Conservation (phyloP, 2,797 vertebrate species). For the Sternotherus odoratus region DNA sequence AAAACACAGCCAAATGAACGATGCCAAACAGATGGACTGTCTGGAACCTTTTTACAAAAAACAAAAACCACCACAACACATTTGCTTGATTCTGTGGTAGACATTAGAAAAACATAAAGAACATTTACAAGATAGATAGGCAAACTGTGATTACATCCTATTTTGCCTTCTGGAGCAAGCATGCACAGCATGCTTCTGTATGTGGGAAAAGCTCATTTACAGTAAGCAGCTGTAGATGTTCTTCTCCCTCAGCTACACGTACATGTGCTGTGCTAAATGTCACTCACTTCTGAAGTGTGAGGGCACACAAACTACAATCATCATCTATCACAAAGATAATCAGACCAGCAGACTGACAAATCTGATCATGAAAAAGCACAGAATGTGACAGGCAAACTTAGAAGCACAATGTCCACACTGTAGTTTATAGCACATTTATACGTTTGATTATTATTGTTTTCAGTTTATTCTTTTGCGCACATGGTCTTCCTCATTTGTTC, state of each 20-base stretch:
- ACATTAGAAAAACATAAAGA: constrained; percentile 35
- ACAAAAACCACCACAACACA: background rate
- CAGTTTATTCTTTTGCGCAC: background rate
- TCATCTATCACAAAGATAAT: background rate
- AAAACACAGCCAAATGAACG: background rate
- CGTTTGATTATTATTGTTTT: background rate
- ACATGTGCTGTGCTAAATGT: background rate
- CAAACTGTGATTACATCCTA: background rate
- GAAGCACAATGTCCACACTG: background rate
- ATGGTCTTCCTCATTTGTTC: background rate
- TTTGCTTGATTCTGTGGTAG: background rate
- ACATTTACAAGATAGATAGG: constrained; percentile 6
- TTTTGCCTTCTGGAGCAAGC: background rate
- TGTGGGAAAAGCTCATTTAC: background rate
- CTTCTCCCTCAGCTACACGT: constrained; percentile 13
- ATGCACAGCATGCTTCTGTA: constrained; percentile 12
- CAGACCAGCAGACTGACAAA: background rate
- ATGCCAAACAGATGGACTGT: background rate
- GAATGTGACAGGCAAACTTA: background rate
- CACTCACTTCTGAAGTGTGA: background rate
- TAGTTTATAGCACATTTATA: background rate
- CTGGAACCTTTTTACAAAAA: constrained; percentile 27
- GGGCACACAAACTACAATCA: background rate
- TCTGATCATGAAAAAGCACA: background rate
- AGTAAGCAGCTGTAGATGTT: background rate